Evolutionary conservation across 2,888 invertebrate genomes (phyloP), one percentile per base, ranked within the genome.

Genomic region (Torymus tubicola): DNA sequence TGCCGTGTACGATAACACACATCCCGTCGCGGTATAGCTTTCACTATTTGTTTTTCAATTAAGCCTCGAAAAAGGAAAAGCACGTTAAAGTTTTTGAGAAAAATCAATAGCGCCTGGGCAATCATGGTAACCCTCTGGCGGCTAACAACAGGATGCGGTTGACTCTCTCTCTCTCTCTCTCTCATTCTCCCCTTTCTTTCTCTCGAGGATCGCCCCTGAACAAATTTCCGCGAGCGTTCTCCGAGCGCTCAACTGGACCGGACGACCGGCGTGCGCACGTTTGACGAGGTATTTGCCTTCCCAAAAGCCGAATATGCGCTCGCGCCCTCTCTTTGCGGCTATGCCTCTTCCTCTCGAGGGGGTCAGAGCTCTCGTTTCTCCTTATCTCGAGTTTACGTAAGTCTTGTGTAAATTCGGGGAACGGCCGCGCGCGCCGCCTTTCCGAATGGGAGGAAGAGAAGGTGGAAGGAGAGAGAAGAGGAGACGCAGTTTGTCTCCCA

Each of bases 331-430:
- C 60, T 70, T n/a, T 12, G 31, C 68, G 58, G 13, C 61, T 14
- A 52, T 57, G 21, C 24, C n/a, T 24, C 2, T 60, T 60, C 50
- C 13, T 2, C 74, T 61, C 13, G 2, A 55, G 63, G 64, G 61
- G 60, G 42, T 42, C 42, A 42, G 60, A 61, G 67, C 70, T 71
- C 70, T 67, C 79, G 76, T 75, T 77, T 76, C 80, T 78, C 57
- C 81, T 83, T 80, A 78, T 83, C 75, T 78, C 55, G 58, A 74
- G 80, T 81, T 81, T 80, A 81, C 79, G 74, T 50, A 77, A 80
- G 71, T 65, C 71, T 50, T 67, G 73, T 81, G 71, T 78, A 71
- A 70, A 65, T 81, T 77, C 60, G 72, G 60, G 50, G 68, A 73
- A 77, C 31, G 42, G 42, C 8, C 18, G 68, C 68, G 55, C 61